phyloP scores from a whole-genome alignment of 2,113 vertebrate genomes.

The Callopanchax toddi region DNA sequence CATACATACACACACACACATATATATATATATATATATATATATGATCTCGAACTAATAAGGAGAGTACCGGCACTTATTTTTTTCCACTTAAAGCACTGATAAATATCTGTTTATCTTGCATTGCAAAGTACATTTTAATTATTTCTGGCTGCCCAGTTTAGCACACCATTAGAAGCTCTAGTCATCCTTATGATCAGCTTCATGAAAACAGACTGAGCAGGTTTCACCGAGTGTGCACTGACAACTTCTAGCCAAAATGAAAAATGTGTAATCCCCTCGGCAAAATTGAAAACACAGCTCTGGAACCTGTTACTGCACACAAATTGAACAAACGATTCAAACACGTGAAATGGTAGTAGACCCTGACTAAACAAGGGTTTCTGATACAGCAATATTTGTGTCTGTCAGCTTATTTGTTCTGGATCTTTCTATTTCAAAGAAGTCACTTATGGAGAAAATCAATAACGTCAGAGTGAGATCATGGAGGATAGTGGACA shows the following conservation, averaged over 20 bases:
- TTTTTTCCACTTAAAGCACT: no score
- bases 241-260: slow-evolving; percentile 25
- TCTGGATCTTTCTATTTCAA: slow-evolving; percentile 1
- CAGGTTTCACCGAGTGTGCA: neutral
- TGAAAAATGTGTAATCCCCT: slow-evolving; percentile 11
- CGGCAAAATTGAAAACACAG: slow-evolving; percentile 16
- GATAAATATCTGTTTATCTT: neutral
- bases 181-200: slow-evolving; percentile 7
- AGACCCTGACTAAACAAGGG: slow-evolving; percentile 3
- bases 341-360: neutral
- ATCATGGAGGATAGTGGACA: neutral
- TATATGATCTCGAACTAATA: no score
- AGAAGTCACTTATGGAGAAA: slow-evolving; percentile 1
- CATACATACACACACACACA: no score
- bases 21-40: no score
- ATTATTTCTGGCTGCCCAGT: neutral
- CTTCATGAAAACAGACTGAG: slow-evolving; percentile 11
- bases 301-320: slow-evolving; percentile 1
- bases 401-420: neutral
- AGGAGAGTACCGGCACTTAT: no score
- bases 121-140: neutral
- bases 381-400: neutral
- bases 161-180: slow-evolving; percentile 14
- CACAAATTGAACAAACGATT: neutral
- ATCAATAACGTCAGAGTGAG: neutral